These are phyloP conservation scores for Cyclargus thomasi DNA, from an alignment of 1,140 invertebrate genomes.

Conservation along the genomic window DNA sequence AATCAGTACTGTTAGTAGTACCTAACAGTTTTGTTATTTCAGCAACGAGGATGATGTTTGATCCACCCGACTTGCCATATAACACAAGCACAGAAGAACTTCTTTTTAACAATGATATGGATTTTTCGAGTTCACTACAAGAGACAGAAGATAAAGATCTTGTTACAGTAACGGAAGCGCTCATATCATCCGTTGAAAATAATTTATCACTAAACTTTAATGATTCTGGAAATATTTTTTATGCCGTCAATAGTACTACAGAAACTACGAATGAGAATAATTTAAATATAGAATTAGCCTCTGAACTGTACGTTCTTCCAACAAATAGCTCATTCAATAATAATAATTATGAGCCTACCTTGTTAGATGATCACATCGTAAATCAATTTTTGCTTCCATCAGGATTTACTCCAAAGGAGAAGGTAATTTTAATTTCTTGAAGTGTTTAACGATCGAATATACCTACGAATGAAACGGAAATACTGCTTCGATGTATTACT, in stretches of 20 bases:
- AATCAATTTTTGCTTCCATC: conserved; percentile 60
- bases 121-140: conserved; percentile 21
- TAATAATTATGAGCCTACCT: conserved; percentile 52
- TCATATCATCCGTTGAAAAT: conserved; percentile 42
- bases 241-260: conserved; percentile 36
- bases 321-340: conserved; percentile 46
- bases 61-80: conserved; percentile 59
- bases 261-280: conserved; percentile 21
- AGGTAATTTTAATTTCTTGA: conserved; percentile 8
- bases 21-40: conserved; percentile 25
- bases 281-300: conserved; percentile 23
- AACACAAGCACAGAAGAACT: conserved; percentile 51
- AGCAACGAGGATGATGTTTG: conserved; percentile 58
- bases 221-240: conserved; percentile 44
- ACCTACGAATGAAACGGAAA: too few relatives aligned
- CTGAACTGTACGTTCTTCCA: conserved; percentile 40
- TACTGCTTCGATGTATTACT: too few relatives aligned
- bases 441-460: too few relatives aligned
- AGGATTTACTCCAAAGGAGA: conserved; percentile 22
- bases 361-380: conserved; percentile 59
- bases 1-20: too few relatives aligned
- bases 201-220: conserved; percentile 47
- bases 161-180: conserved; percentile 36
- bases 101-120: conserved; percentile 36
- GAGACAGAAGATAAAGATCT: conserved; percentile 35